phyloP scores from a whole-genome alignment of 1,140 invertebrate genomes.

The Cyphomyrmex costatus region DNA sequence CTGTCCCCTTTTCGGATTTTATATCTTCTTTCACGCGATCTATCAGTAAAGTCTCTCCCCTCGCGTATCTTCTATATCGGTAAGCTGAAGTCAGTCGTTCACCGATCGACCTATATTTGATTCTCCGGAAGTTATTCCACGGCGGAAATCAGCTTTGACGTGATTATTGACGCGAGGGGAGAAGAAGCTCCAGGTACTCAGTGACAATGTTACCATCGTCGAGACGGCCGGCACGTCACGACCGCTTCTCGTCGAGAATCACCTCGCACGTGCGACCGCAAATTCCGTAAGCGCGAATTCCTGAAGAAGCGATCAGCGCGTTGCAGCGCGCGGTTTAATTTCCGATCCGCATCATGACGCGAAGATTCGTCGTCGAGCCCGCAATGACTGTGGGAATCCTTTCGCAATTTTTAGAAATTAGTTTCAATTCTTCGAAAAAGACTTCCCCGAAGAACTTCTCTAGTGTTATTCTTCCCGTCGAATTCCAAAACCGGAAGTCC shows the following conservation, averaged over 20 bases:
- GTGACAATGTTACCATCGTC: slow-evolving; percentile 25
- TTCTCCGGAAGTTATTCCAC: slow-evolving; percentile 36
- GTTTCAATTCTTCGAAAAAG: not conserved
- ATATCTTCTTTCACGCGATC: not conserved
- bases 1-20: not conserved
- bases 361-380: not conserved
- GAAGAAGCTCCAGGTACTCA: slow-evolving; percentile 39
- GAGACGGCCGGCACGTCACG: not conserved
- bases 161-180: slow-evolving; percentile 9
- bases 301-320: not conserved
- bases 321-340: not conserved
- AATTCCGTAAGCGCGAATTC: slow-evolving; percentile 9
- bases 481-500: not conserved
- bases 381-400: not conserved
- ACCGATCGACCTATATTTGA: slow-evolving; percentile 1
- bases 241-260: not conserved
- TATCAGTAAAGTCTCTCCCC: slow-evolving; percentile 20
- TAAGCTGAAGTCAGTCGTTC: slow-evolving; percentile 12
- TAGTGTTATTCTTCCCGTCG: not conserved
- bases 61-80: not conserved
- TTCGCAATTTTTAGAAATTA: not conserved
- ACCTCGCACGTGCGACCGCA: slow-evolving; percentile 19
- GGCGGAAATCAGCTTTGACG: slow-evolving; percentile 25
- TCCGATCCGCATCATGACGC: not conserved
- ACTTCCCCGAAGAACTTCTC: not conserved